Evolutionary conservation across 2,797 vertebrate species (phyloP).

Genomic region (Pempheris klunzingeri): DNA sequence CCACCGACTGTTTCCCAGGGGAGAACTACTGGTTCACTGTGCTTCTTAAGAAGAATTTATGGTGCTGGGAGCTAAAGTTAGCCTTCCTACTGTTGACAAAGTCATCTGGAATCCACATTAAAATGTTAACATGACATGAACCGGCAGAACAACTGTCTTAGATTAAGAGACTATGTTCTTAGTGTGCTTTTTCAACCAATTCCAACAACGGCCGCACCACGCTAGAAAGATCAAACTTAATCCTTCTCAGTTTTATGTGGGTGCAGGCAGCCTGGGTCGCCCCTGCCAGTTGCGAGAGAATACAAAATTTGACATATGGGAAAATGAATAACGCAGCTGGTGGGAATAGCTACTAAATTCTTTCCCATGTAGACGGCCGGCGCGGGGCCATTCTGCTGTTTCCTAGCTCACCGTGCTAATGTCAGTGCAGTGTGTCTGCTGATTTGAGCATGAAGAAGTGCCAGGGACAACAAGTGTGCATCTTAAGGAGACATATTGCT

Average conservation of each 20-base stretch:
- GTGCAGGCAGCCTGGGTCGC: conserved; percentile 2
- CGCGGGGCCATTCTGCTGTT: conserved; percentile 3
- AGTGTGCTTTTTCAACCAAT: background rate
- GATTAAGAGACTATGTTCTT: background rate
- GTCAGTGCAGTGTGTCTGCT: background rate
- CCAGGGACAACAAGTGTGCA: background rate
- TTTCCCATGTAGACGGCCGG: conserved; percentile 62
- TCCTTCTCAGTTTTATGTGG: conserved; percentile 11
- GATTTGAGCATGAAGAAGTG: conserved; percentile 15
- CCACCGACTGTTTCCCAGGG: conserved; percentile 46
- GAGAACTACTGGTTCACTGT: conserved; percentile 20
- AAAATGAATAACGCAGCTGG: conserved; percentile 39
- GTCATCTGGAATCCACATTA: conserved; percentile 54
- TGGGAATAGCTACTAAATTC: conserved; percentile 66
- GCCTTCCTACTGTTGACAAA: conserved; percentile 31
- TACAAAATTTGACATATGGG: conserved; percentile 49
- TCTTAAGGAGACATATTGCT: too few relatives aligned
- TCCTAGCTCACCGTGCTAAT: background rate
- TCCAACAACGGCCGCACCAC: background rate
- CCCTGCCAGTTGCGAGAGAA: conserved; percentile 10
- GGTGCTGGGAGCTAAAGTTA: conserved; percentile 55
- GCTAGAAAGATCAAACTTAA: background rate
- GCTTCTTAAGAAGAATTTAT: conserved; percentile 37
- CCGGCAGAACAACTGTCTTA: background rate
- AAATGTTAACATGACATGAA: conserved; percentile 18